Percentiles rank a stretch among this genome's conserved stretches.
phyloP scores from a whole-genome alignment of 2,797 vertebrate genomes.

The Micromesistius poutassou region DNA sequence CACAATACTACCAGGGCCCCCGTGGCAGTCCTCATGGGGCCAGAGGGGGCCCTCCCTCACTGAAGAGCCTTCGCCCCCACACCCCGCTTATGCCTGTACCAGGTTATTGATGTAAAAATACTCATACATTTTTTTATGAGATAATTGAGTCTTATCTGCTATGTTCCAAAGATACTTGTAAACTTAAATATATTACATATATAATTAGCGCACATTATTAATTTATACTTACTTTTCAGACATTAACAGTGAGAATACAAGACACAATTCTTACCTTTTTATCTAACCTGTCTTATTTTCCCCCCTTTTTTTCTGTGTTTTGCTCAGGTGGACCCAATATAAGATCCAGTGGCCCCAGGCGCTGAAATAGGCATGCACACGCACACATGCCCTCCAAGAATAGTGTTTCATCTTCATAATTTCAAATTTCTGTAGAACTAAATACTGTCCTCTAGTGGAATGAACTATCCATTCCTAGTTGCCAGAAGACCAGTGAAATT shows the following conservation, averaged over 20 bases:
- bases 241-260: neutral
- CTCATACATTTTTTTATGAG: neutral
- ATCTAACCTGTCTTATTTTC: neutral
- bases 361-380: slow-evolving; percentile 27
- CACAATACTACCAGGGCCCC: slow-evolving; percentile 40
- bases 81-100: slow-evolving; percentile 58
- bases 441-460: neutral
- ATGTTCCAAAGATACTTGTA: neutral
- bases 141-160: neutral
- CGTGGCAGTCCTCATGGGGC: slow-evolving; percentile 41
- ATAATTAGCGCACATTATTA: neutral
- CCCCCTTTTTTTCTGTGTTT: neutral
- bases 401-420: neutral
- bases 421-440: neutral
- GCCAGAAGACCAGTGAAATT: neutral
- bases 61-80: slow-evolving; percentile 62
- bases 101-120: slow-evolving; percentile 50
- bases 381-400: neutral
- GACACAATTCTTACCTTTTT: neutral
- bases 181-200: neutral
- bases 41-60: slow-evolving; percentile 55
- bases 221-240: neutral
- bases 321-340: slow-evolving; percentile 43
- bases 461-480: neutral
- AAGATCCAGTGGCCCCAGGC: slow-evolving; percentile 45